Evolutionary conservation across 2,113 vertebrate genomes (phyloP), one percentile per base, ranked within the genome.

Genomic region (Mungos mungo): DNA sequence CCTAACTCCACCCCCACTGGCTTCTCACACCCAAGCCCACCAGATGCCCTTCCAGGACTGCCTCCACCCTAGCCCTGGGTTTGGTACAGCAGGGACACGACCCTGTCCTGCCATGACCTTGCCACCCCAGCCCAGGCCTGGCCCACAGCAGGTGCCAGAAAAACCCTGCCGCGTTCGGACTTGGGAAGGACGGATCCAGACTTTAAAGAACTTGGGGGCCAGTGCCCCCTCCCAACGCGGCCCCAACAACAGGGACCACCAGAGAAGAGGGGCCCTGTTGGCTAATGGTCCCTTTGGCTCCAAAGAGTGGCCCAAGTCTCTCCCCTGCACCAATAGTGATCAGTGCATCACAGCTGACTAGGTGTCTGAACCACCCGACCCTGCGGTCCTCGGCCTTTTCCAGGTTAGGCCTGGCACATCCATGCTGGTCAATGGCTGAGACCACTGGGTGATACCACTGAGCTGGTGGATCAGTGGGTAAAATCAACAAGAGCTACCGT

Each of bases 401-500:
- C 84, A 82, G 57, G 16, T 54, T 0, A 76, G 69, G 31, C 57
- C 45, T 60, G 69, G n/a, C 14, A 11, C 18, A 33, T 15, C 16
- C 57, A 15, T 0, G 1, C 6, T 23, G 57, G 38, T 7, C 57
- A 60, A 23, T 9, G 57, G 57, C 8, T 8, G 8, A 9, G 0
- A 60, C 57, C 21, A 60, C 2, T 23, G 57, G 57, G 54, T 19
- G 19, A 57, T 7, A 57, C 54, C 19, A 57, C 5, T 19, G 13
- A 19, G 4, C 47, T n/a, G n/a, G 33, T n/a, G n/a, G 33, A 76
- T 69, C 83, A 69, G 5, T 11, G 38, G 83, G 16, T 35, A 25
- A 35, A 6, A 45, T 8, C 68, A 66, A 4, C 12, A 15, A 50
- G 0, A 68, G 57, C n/a, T 47, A 76, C 66, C 11, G 31, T 0